Conservation (phyloP, 2,888 invertebrate species). For the Stomorhina lunata region DNA sequence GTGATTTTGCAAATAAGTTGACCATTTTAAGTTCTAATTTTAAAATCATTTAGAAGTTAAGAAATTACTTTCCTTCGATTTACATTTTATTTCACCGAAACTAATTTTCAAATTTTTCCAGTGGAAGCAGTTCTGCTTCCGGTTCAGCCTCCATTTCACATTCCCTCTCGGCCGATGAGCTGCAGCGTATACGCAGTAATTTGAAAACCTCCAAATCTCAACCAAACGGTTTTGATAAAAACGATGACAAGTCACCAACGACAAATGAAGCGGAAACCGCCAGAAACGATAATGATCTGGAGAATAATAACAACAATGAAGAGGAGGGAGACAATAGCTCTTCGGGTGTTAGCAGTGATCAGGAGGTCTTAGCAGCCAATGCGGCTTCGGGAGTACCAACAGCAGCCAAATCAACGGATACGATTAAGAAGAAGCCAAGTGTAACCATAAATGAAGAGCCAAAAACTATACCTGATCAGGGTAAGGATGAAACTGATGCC, state of each 20-base stretch:
- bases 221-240: constrained; percentile 88
- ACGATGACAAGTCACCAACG: constrained; percentile 72
- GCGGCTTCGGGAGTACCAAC: constrained; percentile 74
- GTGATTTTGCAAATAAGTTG: too few relatives aligned
- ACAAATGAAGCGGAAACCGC: constrained; percentile 26
- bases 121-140: constrained; percentile 84
- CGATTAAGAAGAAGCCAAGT: constrained; percentile 78
- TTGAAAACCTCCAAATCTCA: constrained; percentile 93
- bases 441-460: constrained; percentile 76
- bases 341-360: constrained; percentile 93
- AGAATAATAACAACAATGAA: constrained; percentile 67
- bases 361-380: constrained; percentile 81
- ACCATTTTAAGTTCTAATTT: too few relatives aligned
- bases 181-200: constrained; percentile 91
- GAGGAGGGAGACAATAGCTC: constrained; percentile 94
- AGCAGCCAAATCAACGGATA: constrained; percentile 81
- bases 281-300: constrained; percentile 60
- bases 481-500: constrained; percentile 67
- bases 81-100: background rate
- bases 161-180: constrained; percentile 93
- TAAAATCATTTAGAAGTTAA: too few relatives aligned
- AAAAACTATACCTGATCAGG: constrained; percentile 73
- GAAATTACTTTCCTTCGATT: background rate
- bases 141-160: constrained; percentile 90
- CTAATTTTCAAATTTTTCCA: too few relatives aligned